Evolutionary conservation across 2,888 invertebrate genomes (phyloP).

Genomic region (Mamestra brassicae): DNA sequence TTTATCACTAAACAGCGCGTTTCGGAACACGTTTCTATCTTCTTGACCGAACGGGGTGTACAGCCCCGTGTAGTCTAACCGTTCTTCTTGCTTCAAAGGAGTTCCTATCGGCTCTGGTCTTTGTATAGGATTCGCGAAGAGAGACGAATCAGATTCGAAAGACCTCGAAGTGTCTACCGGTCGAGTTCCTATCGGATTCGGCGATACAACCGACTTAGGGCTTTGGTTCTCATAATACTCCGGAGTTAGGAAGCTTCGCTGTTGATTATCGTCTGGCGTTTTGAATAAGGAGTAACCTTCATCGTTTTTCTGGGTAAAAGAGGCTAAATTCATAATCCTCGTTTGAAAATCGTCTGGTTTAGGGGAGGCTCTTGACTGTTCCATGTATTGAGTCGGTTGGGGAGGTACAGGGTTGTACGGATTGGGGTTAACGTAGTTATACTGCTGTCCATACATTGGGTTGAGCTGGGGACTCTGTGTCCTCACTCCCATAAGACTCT

Average conservation of each 20-base stretch:
- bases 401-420: slow-evolving; percentile 69
- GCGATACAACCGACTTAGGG: slow-evolving; percentile 82
- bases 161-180: slow-evolving; percentile 72
- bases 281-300: slow-evolving; percentile 88
- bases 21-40: slow-evolving; percentile 84
- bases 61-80: slow-evolving; percentile 61
- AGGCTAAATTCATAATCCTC: slow-evolving; percentile 84
- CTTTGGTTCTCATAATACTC: slow-evolving; percentile 79
- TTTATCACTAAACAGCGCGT: slow-evolving; percentile 84
- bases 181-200: slow-evolving; percentile 86
- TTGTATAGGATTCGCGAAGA: slow-evolving; percentile 80
- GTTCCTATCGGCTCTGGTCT: slow-evolving; percentile 83
- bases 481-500: slow-evolving; percentile 79
- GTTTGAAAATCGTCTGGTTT: slow-evolving; percentile 82
- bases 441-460: slow-evolving; percentile 76
- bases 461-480: slow-evolving; percentile 73
- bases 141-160: slow-evolving; percentile 77
- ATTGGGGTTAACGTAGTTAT: slow-evolving; percentile 81
- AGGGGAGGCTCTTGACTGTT: slow-evolving; percentile 67
- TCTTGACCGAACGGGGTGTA: slow-evolving; percentile 86
- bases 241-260: slow-evolving; percentile 79
- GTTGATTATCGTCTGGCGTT: slow-evolving; percentile 78
- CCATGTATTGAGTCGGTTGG: slow-evolving; percentile 66
- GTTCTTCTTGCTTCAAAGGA: slow-evolving; percentile 65
- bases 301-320: slow-evolving; percentile 87